A percentile compares a stretch with the other conserved stretches of the same genome.
Evolutionary conservation across 2,113 vertebrate species (phyloP).

Genomic region (Vicugna pacos): DNA sequence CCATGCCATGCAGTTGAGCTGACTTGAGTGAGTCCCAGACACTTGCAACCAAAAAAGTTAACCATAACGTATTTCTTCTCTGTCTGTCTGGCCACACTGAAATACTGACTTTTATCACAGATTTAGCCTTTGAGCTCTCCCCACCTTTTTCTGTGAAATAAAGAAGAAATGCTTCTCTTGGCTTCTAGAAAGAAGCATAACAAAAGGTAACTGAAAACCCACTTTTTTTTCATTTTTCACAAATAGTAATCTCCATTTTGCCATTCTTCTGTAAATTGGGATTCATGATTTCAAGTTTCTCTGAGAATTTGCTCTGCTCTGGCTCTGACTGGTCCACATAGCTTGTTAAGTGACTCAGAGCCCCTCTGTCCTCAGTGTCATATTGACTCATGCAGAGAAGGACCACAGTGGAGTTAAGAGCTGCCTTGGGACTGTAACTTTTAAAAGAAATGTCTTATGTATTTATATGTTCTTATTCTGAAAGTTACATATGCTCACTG

Average conservation of each 20-base stretch:
- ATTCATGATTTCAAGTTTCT: not conserved
- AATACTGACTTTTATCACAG: not conserved
- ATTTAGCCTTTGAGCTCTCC: not conserved
- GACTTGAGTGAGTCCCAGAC: conserved; percentile 9
- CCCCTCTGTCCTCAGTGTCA: not conserved
- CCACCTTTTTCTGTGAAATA: not conserved
- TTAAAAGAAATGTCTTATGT: not conserved
- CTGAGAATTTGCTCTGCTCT: not conserved
- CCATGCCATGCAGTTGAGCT: not conserved
- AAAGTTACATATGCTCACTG: not conserved
- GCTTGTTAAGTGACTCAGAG: not conserved
- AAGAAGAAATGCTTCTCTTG: not conserved
- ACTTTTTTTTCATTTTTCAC: not conserved
- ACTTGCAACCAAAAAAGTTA: not conserved
- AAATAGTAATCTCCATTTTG: not conserved
- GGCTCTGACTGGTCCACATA: not conserved
- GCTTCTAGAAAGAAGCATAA: not conserved
- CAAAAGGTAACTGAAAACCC: not conserved
- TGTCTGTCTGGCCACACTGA: not conserved
- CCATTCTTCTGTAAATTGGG: not conserved
- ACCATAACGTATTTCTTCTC: not conserved
- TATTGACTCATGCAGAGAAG: not conserved
- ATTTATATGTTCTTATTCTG: not conserved
- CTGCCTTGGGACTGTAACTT: not conserved
- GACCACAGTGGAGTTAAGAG: not conserved